Conservation (phyloP, 1,140 invertebrate genomes). For the Drosophila burlai region DNA sequence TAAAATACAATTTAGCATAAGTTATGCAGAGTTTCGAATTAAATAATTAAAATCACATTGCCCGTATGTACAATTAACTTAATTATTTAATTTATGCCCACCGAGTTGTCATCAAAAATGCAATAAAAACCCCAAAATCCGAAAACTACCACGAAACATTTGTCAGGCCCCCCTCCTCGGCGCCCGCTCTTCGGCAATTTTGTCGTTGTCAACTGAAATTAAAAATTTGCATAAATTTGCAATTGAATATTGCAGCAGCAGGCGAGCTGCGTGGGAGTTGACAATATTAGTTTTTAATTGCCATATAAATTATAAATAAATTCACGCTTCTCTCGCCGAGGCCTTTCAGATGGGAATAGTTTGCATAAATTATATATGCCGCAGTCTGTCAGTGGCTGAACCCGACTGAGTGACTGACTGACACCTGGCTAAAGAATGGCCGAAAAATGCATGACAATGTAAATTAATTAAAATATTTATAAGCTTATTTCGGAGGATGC, state of each 20-base stretch:
- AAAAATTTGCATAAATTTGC: constrained; percentile 80
- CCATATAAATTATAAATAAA: constrained; percentile 83
- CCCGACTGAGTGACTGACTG: constrained; percentile 33
- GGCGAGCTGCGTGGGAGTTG: constrained; percentile 34
- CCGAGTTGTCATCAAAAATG: constrained; percentile 36
- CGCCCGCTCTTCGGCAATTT: constrained; percentile 3
- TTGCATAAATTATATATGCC: constrained; percentile 70
- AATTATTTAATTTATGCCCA: constrained; percentile 79
- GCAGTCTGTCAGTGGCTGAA: constrained; percentile 22
- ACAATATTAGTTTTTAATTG: constrained; percentile 83
- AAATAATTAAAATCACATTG: constrained; percentile 80
- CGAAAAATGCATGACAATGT: constrained; percentile 55
- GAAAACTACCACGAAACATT: constrained; percentile 40
- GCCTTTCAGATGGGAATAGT: constrained; percentile 55
- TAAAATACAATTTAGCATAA: constrained; percentile 67
- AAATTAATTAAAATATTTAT: constrained; percentile 83
- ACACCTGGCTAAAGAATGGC: constrained; percentile 9
- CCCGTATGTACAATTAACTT: constrained; percentile 68
- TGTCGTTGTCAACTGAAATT: constrained; percentile 53
- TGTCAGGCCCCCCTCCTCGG: constrained; percentile 10
- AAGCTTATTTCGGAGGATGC: constrained; percentile 32
- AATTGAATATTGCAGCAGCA: constrained; percentile 54
- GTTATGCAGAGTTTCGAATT: constrained; percentile 69
- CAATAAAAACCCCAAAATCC: constrained; percentile 41
- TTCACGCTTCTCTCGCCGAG: constrained; percentile 37